These are phyloP conservation scores for Pseudopipra pipra DNA, from an alignment of 2,113 vertebrate genomes.

Conservation along the genomic window DNA sequence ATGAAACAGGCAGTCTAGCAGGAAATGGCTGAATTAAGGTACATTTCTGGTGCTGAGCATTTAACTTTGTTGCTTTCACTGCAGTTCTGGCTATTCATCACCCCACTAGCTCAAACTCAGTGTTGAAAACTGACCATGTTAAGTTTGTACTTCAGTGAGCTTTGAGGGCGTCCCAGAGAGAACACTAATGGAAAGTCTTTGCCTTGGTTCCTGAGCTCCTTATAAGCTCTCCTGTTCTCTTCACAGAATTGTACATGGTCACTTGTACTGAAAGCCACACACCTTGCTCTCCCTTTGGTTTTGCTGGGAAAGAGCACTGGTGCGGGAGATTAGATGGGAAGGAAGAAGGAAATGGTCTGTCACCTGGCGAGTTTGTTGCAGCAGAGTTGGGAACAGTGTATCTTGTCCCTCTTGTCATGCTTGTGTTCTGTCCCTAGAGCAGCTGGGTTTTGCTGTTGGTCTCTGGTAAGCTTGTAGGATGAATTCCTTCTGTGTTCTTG, in stretches of 20 bases:
- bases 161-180: neutral
- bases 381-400: conserved; percentile 6
- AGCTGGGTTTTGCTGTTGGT: neutral
- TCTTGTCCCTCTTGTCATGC: neutral
- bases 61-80: neutral
- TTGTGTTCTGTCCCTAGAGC: conserved; percentile 8
- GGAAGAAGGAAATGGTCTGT: conserved; percentile 5
- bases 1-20: neutral
- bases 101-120: neutral
- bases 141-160: neutral
- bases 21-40: neutral
- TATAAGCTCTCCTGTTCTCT: conserved; percentile 16
- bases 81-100: neutral
- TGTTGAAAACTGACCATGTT: neutral
- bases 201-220: conserved; percentile 58
- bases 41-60: neutral
- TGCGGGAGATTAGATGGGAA: neutral
- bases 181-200: conserved; percentile 49
- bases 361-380: neutral
- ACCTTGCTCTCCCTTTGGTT: conserved; percentile 14
- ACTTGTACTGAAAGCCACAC: conserved; percentile 22
- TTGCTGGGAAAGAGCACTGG: conserved; percentile 13
- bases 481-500: neutral
- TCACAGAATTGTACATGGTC: neutral
- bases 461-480: conserved; percentile 4